A percentile compares a stretch with the other conserved stretches of the same genome.
These are phyloP conservation scores for Heliconius ethilla DNA, from an alignment of 2,888 invertebrate genomes.

Conservation along the genomic window DNA sequence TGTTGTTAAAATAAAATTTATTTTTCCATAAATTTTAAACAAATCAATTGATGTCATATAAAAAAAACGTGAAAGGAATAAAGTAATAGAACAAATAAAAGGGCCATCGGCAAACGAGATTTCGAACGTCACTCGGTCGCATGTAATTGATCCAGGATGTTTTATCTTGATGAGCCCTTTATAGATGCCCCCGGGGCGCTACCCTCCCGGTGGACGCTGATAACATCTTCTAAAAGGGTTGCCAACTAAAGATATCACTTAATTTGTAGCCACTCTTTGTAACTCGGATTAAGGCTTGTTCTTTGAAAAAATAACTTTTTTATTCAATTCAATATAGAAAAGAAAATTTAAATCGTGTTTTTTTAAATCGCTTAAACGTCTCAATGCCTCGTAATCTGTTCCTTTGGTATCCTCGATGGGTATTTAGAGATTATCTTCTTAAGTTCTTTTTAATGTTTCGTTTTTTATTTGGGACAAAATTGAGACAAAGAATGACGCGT, in stretches of 20 bases:
- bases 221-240: conserved; percentile 81
- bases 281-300: conserved; percentile 69
- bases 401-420: conserved; percentile 63
- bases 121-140: conserved; percentile 72
- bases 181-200: conserved; percentile 76
- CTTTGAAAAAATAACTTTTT: conserved; percentile 57
- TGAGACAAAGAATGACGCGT: conserved; percentile 71
- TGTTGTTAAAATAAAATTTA: background rate
- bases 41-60: conserved; percentile 31
- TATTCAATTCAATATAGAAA: conserved; percentile 58
- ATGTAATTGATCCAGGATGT: conserved; percentile 80
- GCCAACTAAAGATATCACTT: conserved; percentile 80
- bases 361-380: conserved; percentile 63
- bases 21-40: background rate
- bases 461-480: conserved; percentile 66
- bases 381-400: conserved; percentile 65
- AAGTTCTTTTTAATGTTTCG: conserved; percentile 64
- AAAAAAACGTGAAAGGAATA: conserved; percentile 35
- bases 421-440: conserved; percentile 64
- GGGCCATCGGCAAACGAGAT: conserved; percentile 69
- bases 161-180: conserved; percentile 80
- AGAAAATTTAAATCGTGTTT: conserved; percentile 62
- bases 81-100: conserved; percentile 59
- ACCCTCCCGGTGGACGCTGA: conserved; percentile 74
- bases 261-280: conserved; percentile 81